Evolutionary conservation across 2,113 vertebrate species (phyloP), one percentile per base, ranked within the genome.

Genomic region (Sebastes fasciatus): DNA sequence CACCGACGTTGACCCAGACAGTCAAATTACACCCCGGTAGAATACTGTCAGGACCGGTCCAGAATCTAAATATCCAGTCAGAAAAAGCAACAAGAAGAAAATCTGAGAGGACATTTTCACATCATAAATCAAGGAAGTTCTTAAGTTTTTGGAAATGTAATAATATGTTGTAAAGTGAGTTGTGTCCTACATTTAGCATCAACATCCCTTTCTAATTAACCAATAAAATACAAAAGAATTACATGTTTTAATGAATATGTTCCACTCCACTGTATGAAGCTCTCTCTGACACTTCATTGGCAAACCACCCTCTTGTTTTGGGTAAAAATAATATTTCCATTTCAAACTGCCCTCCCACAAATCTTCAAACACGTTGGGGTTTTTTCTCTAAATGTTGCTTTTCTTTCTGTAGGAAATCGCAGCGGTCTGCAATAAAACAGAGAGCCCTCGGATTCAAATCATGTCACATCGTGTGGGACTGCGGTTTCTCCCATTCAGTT

Each of bases 1-100:
- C 77, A 80, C n/a, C 80, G 66, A 40, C 43, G 42, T 4, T 61
- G 75, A 88, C 81, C 82, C 90, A 93, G 93, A 94, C 87, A 23
- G 88, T 78, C 55, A 93, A 93, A 94, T 94, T 93, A 93, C 74
- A 93, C 40, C 78, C 82, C 55, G 46, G 26, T 26, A 16, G 43
- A 19, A 60, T 48, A 5, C 55, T 19, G n/a, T 69, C 52, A 80
- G 57, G 60, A 49, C 61, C 78, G 1, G 23, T 76, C 54, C 78
- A 71, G 49, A 76, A 19, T 63, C 43, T 42, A 64, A 74, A 82
- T 42, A 63, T 77, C 66, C 46, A 79, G 74, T 65, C 57, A 42
- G 48, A 71, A 68, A 74, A 49, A 58, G 69, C 52, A 62, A 13
- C 40, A 71, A 48, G 19, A 19, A 6, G 14, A 55, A 14, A 17